Base-by-base conservation (phyloP, 2,113 vertebrate species). In the Haplochromis burtoni region DNA sequence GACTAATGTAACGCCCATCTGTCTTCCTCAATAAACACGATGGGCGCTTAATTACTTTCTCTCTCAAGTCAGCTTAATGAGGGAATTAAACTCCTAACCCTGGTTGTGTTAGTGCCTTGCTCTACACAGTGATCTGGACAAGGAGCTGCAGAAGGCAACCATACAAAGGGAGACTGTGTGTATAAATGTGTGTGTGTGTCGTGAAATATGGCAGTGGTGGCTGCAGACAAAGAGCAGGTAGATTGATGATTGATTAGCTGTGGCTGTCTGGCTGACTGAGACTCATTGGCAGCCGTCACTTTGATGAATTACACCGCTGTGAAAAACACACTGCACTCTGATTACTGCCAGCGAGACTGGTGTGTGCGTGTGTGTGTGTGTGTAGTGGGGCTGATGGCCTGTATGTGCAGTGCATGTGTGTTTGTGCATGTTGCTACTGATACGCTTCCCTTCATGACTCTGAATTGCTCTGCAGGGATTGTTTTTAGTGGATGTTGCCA, bases 211-310 rank as follows among this genome's bases (percentile, higher is more conserved):
- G 55, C 45, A 13, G 61, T 3, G 12, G 80, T 35, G 86, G 53
- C 38, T 54, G 83, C 82, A 86, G 87, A 89, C 90, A 92, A 86
- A 86, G 85, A 87, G 88, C 92, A 91, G 92, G 91, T 94, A 92
- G 90, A 92, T 88, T 91, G 94, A 91, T 94, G 93, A 95, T 94
- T 95, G 94, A 94, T 95, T 94, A 91, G 93, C 87, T 63, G 91
- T 11, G 85, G 63, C 89, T 89, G 87, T 91, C 90, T 83, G 89
- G 89, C 86, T 88, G 92, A 93, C 94, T 90, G 93, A 91, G 90
- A 86, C 90, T 93, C 94, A 91, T 91, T 94, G 94, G 94, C 95
- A 95, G 90, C 91, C 83, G 93, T 94, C 94, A 94, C 90, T 93
- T 93, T 95, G 95, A 95, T 95, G 90, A 93, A 95, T 94, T 93